Evolutionary conservation across 1,140 invertebrate species (phyloP).

Genomic region (Magallana ariakensis): DNA sequence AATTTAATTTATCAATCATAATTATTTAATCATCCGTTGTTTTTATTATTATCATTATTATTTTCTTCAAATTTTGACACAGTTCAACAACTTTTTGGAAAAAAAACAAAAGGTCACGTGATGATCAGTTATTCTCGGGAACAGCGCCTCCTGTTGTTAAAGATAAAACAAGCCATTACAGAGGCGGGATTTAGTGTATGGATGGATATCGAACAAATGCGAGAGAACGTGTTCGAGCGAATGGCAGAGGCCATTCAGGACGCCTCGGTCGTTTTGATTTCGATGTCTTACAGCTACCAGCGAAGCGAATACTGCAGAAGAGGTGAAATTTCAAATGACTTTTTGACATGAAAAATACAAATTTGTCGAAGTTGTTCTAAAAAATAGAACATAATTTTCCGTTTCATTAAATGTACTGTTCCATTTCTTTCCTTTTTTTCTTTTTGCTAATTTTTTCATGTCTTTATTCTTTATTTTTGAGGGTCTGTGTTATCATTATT

Average conservation of each 20-base stretch:
- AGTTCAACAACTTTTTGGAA: constrained; percentile 2
- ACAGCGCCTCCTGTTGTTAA: constrained; percentile 37
- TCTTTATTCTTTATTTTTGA: too few species aligned
- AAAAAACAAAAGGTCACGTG: constrained; percentile 47
- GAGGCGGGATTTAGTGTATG: constrained; percentile 41
- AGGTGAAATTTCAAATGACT: background rate
- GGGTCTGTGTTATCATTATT: background rate
- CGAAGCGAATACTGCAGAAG: constrained; percentile 48
- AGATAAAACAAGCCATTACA: constrained; percentile 26
- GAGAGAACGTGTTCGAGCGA: constrained; percentile 44
- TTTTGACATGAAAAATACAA: too few species aligned
- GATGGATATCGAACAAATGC: constrained; percentile 52
- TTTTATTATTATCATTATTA: too few species aligned
- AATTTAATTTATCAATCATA: too few species aligned
- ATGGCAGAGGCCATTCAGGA: constrained; percentile 50
- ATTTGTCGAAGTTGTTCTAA: too few species aligned
- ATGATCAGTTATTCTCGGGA: constrained; percentile 53
- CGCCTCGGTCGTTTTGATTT: constrained; percentile 45
- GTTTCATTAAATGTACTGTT: too few species aligned
- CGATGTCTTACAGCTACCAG: constrained; percentile 46
- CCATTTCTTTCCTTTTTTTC: too few species aligned
- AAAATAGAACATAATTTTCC: too few species aligned
- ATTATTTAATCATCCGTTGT: too few species aligned
- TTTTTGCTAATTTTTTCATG: too few species aligned
- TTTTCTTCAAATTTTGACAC: background rate